Percentiles rank a stretch among this genome's conserved stretches.
These are phyloP conservation scores for Regulus satrapa DNA, from an alignment of 2,113 vertebrate genomes.

Conservation along the genomic window DNA sequence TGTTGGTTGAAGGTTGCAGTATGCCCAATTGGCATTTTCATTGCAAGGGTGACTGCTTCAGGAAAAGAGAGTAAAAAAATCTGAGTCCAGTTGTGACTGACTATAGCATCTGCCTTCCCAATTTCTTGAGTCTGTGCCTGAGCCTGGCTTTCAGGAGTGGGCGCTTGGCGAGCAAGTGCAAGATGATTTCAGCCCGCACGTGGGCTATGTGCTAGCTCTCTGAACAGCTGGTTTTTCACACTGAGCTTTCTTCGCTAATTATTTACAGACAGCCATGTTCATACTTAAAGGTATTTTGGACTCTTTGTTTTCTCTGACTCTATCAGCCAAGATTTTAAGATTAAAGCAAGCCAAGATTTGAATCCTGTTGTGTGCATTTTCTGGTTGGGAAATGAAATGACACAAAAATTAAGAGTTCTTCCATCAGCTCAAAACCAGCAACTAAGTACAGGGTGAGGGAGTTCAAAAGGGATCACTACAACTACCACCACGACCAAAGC, in stretches of 20 bases:
- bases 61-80: background rate
- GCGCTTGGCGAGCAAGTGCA: background rate
- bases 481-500: background rate
- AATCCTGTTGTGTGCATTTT: background rate
- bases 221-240: background rate
- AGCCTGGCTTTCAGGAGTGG: background rate
- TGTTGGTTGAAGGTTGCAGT: accelerated
- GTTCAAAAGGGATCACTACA: background rate
- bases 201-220: accelerated
- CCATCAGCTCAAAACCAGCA: background rate
- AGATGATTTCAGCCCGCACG: accelerated
- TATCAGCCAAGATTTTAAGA: too few species aligned
- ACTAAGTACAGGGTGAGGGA: background rate
- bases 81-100: background rate
- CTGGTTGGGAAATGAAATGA: background rate
- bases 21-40: background rate
- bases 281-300: accelerated
- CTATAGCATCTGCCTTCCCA: background rate
- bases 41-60: accelerated
- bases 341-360: background rate
- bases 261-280: background rate
- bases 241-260: background rate
- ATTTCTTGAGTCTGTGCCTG: background rate
- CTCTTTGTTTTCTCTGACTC: too few species aligned
- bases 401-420: background rate